Evolutionary conservation across 2,888 invertebrate genomes (phyloP), one percentile per base, ranked within the genome.

Genomic region (Pherbina coryleti): DNA sequence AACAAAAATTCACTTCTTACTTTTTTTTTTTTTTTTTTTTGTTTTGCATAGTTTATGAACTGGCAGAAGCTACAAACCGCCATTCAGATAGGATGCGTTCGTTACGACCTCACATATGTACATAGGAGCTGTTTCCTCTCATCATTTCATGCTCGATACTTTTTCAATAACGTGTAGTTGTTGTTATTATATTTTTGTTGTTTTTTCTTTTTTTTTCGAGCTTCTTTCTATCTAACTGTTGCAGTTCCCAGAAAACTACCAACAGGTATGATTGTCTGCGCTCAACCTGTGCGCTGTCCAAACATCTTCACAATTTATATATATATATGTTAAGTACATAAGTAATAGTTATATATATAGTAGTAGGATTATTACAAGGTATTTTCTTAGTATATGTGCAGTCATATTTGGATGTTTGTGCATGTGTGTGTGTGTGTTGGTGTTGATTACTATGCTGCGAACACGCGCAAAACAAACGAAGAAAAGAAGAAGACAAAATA

Each of bases 101-200:
- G 34, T 31, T n/a, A 31, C 64, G 64, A 64, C 64, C 64, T 64
- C 17, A 31, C 55, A 22, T 55, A 55, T n/a, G n/a, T n/a, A n/a
- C 19, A 5, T 8, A 55, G n/a, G 55, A n/a, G 25, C 31, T 25
- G 17, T 34, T 31, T 31, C 34, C 11, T 31, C 14, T 28, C 64
- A 11, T 51, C 11, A 14, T 64, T 53, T 64, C n/a, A 31, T 34
- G 55, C 57, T 57, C 75, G 69, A 75, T 75, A 75, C 75, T 67
- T 57, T 69, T 34, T 69, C 67, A 75, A 75, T 69, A 51, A n/a
- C 25, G 69, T 49, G 5, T 14, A 7, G 44, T 44, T 44, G 70
- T 53, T n/a, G 73, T 49, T 28, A 75, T 53, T 57, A 49, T 62
- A 9, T 28, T n/a, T 28, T 22, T 25, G 28, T 51, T 37, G 11